Evolutionary conservation across 2,888 invertebrate genomes (phyloP), one percentile per base, ranked within the genome.

Genomic region (Arctia plantaginis): DNA sequence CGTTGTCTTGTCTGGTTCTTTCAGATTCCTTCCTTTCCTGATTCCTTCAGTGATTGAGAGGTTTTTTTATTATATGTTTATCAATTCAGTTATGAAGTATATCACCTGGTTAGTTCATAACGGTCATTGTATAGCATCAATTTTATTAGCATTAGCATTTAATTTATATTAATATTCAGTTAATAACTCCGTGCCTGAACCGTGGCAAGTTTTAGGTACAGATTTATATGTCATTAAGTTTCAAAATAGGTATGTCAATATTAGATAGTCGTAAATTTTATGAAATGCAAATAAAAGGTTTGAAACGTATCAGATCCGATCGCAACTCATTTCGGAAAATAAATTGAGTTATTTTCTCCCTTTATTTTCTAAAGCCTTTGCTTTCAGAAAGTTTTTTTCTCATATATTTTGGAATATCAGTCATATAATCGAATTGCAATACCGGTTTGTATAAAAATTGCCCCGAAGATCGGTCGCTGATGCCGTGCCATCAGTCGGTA

Each of bases 381-480:
- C 18, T 59, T 44, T 12, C 30, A 59, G 41, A 69, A 66, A 41
- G 30, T 23, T 67, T 66, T 75, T 75, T 72, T 41, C 59, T 71
- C 65, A 69, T 69, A 69, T 76, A 82, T 76, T 66, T 47, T 71
- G 73, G 64, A 70, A 70, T 70, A 39, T 71, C 75, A 47, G 71
- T 69, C 73, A 73, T 79, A 69, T 75, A 80, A 78, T 79, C 72
- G 72, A 72, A 78, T 84, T 79, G 77, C 78, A 77, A 82, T 82
- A 81, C 75, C 69, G 78, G 74, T 82, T 80, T 78, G 72, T 83
- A 81, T 82, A 83, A 88, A 87, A 85, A 82, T 82, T 80, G 83
- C 71, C 71, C 72, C 83, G 89, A 90, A 90, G 90, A 90, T 82
- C 90, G 80, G 73, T 80, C 74, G 78, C 74, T 74, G 80, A 55